phyloP scores from a whole-genome alignment of 1,140 invertebrate species.

The Prorops nasuta region DNA sequence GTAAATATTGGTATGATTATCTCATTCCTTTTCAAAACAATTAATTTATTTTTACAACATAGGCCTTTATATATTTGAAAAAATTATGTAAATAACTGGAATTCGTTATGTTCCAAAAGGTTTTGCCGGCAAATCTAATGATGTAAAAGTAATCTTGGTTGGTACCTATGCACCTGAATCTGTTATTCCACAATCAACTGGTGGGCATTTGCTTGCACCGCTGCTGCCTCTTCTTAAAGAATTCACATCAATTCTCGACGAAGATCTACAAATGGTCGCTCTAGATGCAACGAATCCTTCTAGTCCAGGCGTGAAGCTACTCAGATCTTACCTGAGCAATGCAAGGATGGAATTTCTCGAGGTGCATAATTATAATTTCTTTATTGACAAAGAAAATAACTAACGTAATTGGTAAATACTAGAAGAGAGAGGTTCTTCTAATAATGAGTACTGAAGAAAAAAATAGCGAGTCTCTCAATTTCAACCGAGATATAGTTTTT shows the following conservation, averaged over 20 bases:
- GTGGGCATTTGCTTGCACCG: constrained; percentile 42
- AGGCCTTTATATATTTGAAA: background rate
- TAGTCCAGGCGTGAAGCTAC: constrained; percentile 52
- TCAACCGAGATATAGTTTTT: constrained; percentile 7
- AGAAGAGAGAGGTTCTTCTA: constrained; percentile 17
- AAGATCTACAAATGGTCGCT: constrained; percentile 48
- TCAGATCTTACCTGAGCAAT: constrained; percentile 49
- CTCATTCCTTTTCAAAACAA: constrained; percentile 1
- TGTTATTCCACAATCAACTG: constrained; percentile 42
- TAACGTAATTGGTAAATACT: background rate
- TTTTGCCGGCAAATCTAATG: constrained; percentile 49
- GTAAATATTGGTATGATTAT: constrained; percentile 65
- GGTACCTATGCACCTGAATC: constrained; percentile 53
- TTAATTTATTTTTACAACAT: background rate
- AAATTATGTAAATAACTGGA: constrained; percentile 1
- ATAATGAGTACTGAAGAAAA: background rate
- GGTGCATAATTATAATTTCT: constrained; percentile 39
- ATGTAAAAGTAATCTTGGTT: constrained; percentile 50
- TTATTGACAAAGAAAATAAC: background rate
- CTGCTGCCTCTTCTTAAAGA: constrained; percentile 48
- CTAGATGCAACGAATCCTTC: constrained; percentile 54
- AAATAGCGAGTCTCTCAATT: constrained; percentile 7
- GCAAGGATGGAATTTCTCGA: constrained; percentile 49
- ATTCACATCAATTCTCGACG: constrained; percentile 48
- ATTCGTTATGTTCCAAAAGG: constrained; percentile 31